Conservation (phyloP, 2,797 vertebrate genomes). For the Carcharodon carcharias region DNA sequence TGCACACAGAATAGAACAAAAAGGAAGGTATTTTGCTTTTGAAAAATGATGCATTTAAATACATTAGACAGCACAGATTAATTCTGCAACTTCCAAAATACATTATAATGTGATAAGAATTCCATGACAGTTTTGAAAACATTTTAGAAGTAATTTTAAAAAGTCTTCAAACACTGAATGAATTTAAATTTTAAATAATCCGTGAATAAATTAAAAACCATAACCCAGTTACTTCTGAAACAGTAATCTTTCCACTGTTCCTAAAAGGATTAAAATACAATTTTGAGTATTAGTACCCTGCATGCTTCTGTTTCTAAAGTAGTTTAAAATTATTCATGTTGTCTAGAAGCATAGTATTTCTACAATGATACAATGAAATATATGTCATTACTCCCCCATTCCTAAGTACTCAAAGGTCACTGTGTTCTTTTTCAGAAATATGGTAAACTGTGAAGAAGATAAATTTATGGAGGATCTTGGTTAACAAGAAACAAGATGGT, state of each 20-base stretch:
- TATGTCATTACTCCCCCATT: neutral
- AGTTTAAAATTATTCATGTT: neutral
- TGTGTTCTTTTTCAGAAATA: neutral
- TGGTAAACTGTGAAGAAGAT: neutral
- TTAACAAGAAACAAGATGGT: neutral
- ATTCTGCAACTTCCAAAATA: conserved; percentile 15
- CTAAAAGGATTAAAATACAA: conserved; percentile 1
- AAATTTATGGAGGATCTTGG: neutral
- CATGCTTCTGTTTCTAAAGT: neutral
- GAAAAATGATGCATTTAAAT: neutral
- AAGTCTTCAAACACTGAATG: neutral
- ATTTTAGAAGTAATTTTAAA: neutral
- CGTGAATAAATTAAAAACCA: neutral
- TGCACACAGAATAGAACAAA: neutral
- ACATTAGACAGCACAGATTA: neutral
- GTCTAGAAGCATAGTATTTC: neutral
- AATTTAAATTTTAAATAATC: neutral
- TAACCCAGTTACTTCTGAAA: neutral
- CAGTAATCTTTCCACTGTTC: neutral
- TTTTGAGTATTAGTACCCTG: neutral
- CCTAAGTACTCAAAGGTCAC: neutral
- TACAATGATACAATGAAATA: neutral
- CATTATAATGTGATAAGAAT: neutral
- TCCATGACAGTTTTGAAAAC: neutral
- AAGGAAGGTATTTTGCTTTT: neutral